Evolutionary conservation across 2,113 vertebrate species (phyloP), one percentile per base, ranked within the genome.

Genomic region (Sebastes schlegelii): DNA sequence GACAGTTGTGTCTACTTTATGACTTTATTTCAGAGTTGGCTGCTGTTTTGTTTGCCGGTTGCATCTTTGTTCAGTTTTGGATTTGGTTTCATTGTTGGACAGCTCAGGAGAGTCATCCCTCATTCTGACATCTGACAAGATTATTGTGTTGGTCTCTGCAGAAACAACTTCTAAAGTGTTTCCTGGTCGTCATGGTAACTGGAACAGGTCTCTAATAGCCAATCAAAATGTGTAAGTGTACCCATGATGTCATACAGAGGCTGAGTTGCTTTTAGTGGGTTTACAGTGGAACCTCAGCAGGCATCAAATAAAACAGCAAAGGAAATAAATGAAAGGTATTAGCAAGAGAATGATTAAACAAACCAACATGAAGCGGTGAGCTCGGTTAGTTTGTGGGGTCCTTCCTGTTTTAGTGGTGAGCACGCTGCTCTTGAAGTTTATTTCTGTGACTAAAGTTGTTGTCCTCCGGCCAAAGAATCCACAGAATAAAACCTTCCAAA

Each of bases 381-480:
- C 34, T 34, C 34, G 34, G 34, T 34, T 34, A 34, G 34, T 34
- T 34, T 34, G 34, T 34, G 34, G 34, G 34, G 34, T 34, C 34
- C 34, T 34, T 34, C 49, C 6, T 70, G 45, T 82, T 76, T 82
- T 54, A 79, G 69, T 78, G 76, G 42, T 49, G 71, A 83, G 57
- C 49, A 74, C 65, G 14, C 52, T 67, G 64, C 89, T 92, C 68
- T 62, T 74, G 80, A 80, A 77, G 62, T 91, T 92, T 82, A 91
- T 66, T 34, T 85, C 68, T 66, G 71, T 90, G 80, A 91, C 86
- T 89, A 62, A 88, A 69, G 11, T 82, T 79, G 51, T 70, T 89
- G 84, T 67, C 61, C 51, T 71, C 16, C 8, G 4, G 81, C 84
- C 84, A 88, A 79, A 45, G 62, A 55, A 54, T 65, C 26, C 70